phyloP scores from a whole-genome alignment of 2,113 vertebrate genomes.

The Chunga burmeisteri region DNA sequence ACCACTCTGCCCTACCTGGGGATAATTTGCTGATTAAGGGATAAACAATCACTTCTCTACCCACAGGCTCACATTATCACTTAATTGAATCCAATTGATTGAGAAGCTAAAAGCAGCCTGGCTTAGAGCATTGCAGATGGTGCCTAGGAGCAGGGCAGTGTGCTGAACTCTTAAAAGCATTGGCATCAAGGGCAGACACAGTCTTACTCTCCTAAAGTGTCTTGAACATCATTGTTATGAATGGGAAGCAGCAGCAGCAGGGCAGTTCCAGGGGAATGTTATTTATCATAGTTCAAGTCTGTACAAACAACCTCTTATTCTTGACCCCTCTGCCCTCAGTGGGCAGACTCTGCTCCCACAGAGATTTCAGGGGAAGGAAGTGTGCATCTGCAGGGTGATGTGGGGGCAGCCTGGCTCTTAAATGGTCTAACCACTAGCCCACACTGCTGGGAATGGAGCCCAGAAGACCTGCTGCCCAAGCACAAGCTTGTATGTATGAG shows the following conservation, averaged over 20 bases:
- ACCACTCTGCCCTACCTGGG: not conserved
- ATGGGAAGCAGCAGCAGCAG: not conserved
- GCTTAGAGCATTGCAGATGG: not conserved
- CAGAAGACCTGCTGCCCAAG: not conserved
- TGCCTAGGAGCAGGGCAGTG: not conserved
- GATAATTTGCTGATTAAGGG: not conserved
- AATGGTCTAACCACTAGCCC: constrained; percentile 53
- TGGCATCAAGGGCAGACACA: not conserved
- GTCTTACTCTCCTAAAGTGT: not conserved
- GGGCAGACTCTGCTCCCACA: constrained; percentile 34
- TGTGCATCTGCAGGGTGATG: constrained; percentile 24
- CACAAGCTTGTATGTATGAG: not conserved
- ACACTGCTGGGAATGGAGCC: not conserved
- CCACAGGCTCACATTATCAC: not conserved
- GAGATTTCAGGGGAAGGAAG: constrained; percentile 57
- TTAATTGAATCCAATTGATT: constrained; percentile 16
- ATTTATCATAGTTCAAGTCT: not conserved
- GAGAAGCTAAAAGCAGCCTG: constrained; percentile 35
- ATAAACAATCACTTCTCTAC: not conserved
- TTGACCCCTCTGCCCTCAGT: constrained; percentile 18
- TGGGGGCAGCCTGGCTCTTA: constrained; percentile 43
- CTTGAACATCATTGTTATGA: not conserved
- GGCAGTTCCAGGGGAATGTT: not conserved
- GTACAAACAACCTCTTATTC: constrained; percentile 44
- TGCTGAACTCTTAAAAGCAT: constrained; percentile 13